Evolutionary conservation across 2,797 vertebrate genomes (phyloP).

Genomic region (Danio jaintianensis): DNA sequence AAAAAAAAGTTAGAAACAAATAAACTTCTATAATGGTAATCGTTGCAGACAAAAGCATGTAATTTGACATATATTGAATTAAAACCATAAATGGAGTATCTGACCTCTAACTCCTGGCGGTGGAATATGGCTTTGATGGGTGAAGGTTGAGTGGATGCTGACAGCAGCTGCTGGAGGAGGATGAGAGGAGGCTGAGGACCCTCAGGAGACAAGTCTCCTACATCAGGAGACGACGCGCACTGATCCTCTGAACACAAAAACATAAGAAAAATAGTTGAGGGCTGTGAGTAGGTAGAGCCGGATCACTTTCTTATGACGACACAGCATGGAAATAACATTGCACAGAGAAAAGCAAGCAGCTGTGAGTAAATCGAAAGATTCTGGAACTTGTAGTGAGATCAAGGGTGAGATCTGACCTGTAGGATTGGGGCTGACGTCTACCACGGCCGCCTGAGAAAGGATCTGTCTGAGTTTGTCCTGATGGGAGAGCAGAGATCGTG

Average conservation of each 20-base stretch:
- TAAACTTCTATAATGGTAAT: too few species aligned
- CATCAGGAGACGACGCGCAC: constrained; percentile 86
- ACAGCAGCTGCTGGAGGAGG: constrained; percentile 93
- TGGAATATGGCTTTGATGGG: constrained; percentile 98
- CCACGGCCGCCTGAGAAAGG: constrained; percentile 91
- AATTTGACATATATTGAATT: not conserved
- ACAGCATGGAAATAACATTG: not conserved
- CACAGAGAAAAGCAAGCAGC: not conserved
- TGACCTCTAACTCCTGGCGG: constrained; percentile 95
- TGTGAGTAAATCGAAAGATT: not conserved
- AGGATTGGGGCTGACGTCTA: constrained; percentile 80
- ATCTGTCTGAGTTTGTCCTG: constrained; percentile 96
- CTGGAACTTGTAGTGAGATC: not conserved
- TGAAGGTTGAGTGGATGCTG: constrained; percentile 94
- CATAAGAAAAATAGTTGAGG: not conserved
- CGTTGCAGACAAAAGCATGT: not conserved
- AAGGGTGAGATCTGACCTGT: constrained; percentile 75
- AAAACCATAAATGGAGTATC: constrained; percentile 4
- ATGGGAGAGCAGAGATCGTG: constrained; percentile 92
- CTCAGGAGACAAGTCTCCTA: constrained; percentile 94
- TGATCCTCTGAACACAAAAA: constrained; percentile 83
- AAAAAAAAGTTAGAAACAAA: too few species aligned
- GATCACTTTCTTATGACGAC: not conserved
- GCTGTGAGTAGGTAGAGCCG: not conserved
- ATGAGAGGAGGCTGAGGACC: constrained; percentile 94